Conservation (phyloP, 2,797 vertebrate species). For the Bucorvus abyssinicus region DNA sequence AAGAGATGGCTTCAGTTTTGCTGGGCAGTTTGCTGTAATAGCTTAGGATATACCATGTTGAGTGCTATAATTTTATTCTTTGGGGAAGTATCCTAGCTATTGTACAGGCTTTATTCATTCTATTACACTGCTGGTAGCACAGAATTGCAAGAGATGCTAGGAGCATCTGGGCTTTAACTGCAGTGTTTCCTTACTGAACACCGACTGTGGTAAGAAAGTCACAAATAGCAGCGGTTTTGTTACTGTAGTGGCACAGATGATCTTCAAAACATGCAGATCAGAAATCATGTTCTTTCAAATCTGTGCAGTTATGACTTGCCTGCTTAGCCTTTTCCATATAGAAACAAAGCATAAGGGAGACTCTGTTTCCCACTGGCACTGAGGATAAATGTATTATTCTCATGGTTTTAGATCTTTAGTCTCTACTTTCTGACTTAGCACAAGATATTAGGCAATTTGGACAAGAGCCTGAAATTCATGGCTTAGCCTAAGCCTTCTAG, state of each 20-base stretch:
- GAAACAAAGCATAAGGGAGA: neutral
- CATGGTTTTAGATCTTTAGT: neutral
- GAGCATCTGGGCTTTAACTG: rapidly evolving
- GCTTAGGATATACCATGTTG: neutral
- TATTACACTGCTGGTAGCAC: neutral
- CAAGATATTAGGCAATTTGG: neutral
- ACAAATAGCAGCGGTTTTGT: neutral
- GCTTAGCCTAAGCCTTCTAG: neutral
- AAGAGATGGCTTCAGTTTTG: neutral
- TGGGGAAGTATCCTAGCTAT: neutral
- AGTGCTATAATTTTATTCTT: neutral
- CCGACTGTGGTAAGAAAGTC: neutral
- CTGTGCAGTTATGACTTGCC: neutral
- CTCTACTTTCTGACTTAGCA: neutral
- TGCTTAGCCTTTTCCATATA: neutral
- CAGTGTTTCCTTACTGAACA: neutral
- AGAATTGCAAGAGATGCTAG: neutral
- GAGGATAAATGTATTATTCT: neutral
- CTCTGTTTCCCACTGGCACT: neutral
- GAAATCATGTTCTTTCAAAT: neutral
- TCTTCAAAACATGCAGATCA: neutral
- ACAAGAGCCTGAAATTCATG: neutral
- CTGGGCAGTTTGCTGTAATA: neutral
- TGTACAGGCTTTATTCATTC: neutral
- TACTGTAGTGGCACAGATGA: neutral